A percentile compares a stretch with the other conserved stretches of the same genome.
Evolutionary conservation across 2,888 invertebrate genomes (phyloP).

Genomic region (Diarsia brunnea): DNA sequence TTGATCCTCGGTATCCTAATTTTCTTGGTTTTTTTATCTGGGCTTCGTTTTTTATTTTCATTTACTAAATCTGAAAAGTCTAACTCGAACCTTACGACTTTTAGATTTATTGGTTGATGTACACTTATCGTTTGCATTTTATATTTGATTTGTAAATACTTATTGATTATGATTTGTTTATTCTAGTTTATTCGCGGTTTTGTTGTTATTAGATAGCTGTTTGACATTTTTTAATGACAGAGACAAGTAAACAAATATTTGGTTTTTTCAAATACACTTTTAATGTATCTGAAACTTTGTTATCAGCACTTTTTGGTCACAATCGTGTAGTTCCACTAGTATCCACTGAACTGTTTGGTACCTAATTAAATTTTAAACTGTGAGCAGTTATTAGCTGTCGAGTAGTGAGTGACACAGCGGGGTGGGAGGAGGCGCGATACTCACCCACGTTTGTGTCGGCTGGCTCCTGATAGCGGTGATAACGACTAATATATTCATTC

Average conservation of each 20-base stretch:
- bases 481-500: conserved; percentile 87
- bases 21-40: conserved; percentile 75
- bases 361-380: conserved; percentile 46
- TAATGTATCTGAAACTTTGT: conserved; percentile 12
- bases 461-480: conserved; percentile 83
- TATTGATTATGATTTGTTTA: conserved; percentile 32
- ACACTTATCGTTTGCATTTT: conserved; percentile 85
- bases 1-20: conserved; percentile 79
- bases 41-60: conserved; percentile 70
- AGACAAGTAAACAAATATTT: conserved; percentile 20
- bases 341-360: conserved; percentile 12
- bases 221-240: conserved; percentile 48
- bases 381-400: conserved; percentile 32
- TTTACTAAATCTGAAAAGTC: conserved; percentile 79
- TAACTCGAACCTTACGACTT: conserved; percentile 85
- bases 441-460: conserved; percentile 84
- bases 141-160: conserved; percentile 22
- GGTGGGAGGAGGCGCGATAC: conserved; percentile 78
- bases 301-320: conserved; percentile 35
- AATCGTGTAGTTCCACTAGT: not conserved
- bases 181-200: conserved; percentile 20
- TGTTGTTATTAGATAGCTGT: conserved; percentile 29
- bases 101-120: conserved; percentile 84
- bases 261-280: not conserved
- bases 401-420: conserved; percentile 53